These are phyloP conservation scores for Caiman crocodilus DNA, from an alignment of 2,797 vertebrate genomes.

Conservation along the genomic window DNA sequence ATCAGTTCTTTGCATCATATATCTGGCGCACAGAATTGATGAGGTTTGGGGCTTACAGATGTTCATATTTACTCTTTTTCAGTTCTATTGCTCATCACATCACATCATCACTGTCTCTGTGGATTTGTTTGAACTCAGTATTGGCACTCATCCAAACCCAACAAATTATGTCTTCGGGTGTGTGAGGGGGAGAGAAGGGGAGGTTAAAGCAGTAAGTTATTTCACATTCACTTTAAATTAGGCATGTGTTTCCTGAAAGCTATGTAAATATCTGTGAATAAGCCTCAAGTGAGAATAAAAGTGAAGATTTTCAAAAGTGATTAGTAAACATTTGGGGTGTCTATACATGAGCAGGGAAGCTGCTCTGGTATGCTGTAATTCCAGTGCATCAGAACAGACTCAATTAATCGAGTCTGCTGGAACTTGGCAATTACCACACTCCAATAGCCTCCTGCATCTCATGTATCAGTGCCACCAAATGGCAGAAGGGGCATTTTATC, in stretches of 20 bases:
- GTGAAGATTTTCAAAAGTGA: background rate
- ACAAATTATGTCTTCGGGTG: background rate
- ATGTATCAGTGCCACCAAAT: no score
- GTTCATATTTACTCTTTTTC: background rate
- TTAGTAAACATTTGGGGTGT: background rate
- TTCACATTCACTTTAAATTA: background rate
- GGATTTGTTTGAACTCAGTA: background rate
- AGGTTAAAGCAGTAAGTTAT: background rate
- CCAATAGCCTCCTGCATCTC: no score
- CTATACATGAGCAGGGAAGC: background rate
- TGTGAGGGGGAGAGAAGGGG: background rate
- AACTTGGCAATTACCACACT: no score
- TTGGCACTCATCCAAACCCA: background rate
- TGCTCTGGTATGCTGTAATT: no score
- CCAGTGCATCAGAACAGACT: no score
- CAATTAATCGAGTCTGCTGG: no score
- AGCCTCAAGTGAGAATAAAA: background rate
- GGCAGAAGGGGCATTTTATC: no score
- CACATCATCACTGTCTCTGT: background rate
- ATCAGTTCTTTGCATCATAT: no score
- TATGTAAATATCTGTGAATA: constrained; percentile 3
- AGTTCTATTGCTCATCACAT: fast-evolving
- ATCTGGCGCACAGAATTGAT: background rate
- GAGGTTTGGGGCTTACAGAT: background rate
- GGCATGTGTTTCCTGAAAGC: background rate